These are phyloP conservation scores for Melanerpes aurifrons DNA, from an alignment of 2,113 vertebrate genomes.

Conservation along the genomic window DNA sequence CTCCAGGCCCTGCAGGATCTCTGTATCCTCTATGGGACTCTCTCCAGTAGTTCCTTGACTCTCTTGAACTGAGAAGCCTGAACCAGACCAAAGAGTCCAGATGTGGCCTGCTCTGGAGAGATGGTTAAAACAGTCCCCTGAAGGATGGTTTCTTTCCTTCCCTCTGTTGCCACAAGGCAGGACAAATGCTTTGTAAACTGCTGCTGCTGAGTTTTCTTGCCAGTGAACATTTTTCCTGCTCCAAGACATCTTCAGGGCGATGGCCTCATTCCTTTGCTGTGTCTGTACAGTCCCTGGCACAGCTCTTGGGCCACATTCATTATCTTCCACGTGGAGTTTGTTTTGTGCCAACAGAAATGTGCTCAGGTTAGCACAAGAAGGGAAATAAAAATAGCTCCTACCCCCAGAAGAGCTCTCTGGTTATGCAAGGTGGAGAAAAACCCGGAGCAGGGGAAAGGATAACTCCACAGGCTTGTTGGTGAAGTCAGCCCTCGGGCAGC, in stretches of 20 bases:
- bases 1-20: too few relatives aligned
- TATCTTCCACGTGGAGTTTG: neutral
- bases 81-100: too few relatives aligned
- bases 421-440: neutral
- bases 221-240: neutral
- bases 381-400: conserved; percentile 26
- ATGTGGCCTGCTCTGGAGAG: neutral
- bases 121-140: neutral
- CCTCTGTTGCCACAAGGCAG: neutral
- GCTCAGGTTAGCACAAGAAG: neutral
- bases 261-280: neutral
- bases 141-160: neutral
- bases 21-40: too few relatives aligned
- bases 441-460: neutral
- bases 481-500: neutral
- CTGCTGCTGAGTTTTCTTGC: neutral
- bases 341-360: neutral
- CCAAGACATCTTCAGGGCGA: neutral
- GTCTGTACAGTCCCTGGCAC: neutral
- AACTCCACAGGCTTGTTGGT: neutral
- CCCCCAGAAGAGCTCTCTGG: conserved; percentile 15
- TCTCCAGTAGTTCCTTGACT: too few relatives aligned
- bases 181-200: neutral
- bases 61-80: too few relatives aligned
- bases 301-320: neutral